Percentiles rank a stretch among this genome's conserved stretches.
These are phyloP conservation scores for Dryas iulia DNA, from an alignment of 1,140 invertebrate species.

Conservation along the genomic window DNA sequence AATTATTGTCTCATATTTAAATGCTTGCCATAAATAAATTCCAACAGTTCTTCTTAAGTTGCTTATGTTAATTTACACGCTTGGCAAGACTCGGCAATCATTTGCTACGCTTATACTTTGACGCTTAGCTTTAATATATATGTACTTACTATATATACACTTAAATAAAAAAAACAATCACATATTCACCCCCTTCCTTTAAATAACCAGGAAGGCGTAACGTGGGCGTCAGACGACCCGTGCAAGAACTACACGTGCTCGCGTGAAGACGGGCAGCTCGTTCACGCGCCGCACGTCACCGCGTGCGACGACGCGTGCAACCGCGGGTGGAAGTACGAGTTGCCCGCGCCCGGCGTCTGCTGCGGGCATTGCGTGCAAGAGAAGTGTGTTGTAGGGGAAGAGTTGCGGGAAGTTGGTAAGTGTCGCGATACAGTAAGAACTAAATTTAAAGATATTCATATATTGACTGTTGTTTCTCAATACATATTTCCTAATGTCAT, in stretches of 20 bases:
- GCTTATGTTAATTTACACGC: too few species aligned
- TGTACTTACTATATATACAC: too few species aligned
- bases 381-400: slow-evolving; percentile 83
- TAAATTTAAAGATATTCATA: too few species aligned
- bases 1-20: too few species aligned
- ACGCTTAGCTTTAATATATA: neutral
- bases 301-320: slow-evolving; percentile 80
- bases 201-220: slow-evolving; percentile 82
- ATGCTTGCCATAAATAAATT: too few species aligned
- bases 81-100: too few species aligned
- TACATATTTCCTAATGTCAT: too few species aligned
- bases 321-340: slow-evolving; percentile 81
- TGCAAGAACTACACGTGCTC: slow-evolving; percentile 83
- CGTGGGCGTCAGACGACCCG: slow-evolving; percentile 81
- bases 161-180: neutral
- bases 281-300: slow-evolving; percentile 77
- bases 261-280: slow-evolving; percentile 72
- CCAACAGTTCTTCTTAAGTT: too few species aligned
- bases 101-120: too few species aligned
- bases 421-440: too few species aligned
- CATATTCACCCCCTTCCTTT: neutral
- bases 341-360: slow-evolving; percentile 78
- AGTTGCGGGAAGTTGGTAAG: slow-evolving; percentile 75
- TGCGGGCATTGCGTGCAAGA: slow-evolving; percentile 87
- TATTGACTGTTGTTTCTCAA: too few species aligned